phyloP scores from a whole-genome alignment of 2,888 invertebrate species.

The Leptura quadrifasciata region DNA sequence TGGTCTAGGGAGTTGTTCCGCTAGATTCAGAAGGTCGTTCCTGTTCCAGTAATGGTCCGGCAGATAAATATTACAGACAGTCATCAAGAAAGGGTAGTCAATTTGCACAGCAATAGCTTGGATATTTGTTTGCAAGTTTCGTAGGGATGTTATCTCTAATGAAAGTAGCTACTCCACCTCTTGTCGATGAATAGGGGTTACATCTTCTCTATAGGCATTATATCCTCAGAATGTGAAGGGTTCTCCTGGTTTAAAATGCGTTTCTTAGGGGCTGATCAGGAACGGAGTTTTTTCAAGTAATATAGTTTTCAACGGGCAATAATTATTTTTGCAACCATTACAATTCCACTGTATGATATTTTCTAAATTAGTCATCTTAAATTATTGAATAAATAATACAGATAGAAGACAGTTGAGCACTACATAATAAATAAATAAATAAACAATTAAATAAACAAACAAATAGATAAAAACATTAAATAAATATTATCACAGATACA shows the following conservation, averaged over 20 bases:
- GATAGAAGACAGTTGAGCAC: too few species aligned
- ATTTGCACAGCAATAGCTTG: neutral
- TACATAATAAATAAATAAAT: neutral
- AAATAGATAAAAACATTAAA: neutral
- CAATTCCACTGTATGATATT: conserved; percentile 3
- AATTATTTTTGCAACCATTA: neutral
- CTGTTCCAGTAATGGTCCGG: neutral
- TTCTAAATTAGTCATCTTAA: neutral
- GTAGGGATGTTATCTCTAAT: neutral
- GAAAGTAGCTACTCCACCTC: too few species aligned
- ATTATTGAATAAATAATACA: too few species aligned
- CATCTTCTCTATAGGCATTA: conserved; percentile 20
- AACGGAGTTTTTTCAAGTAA: neutral
- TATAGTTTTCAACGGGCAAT: neutral
- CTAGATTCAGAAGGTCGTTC: neutral
- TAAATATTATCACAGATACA: too few species aligned
- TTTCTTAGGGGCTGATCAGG: too few species aligned
- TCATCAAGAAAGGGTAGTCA: neutral
- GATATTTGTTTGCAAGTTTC: neutral
- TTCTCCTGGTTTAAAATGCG: conserved; percentile 25
- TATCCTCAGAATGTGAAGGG: conserved; percentile 13
- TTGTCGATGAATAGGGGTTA: conserved; percentile 9
- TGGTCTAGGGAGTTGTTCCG: neutral
- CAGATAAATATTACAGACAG: conserved; percentile 8
- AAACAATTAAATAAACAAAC: neutral